Evolutionary conservation across 1,140 invertebrate species (phyloP), one percentile per base, ranked within the genome.

Genomic region (Pygmarrhopalites habei): DNA sequence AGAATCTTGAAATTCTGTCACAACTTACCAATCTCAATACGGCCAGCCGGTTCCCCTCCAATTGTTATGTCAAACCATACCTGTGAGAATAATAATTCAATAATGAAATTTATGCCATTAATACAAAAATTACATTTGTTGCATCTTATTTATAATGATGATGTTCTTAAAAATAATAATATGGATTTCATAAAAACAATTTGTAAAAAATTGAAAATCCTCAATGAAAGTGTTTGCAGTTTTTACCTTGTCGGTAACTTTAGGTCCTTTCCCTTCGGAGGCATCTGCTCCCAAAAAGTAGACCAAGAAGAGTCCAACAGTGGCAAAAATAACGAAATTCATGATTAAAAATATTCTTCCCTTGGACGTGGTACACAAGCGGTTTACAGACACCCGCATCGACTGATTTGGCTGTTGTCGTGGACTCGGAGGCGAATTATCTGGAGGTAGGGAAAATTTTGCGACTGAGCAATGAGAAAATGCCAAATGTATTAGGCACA

Each of bases 1-100:
- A 35, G 15, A 35, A 35, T n/a, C n/a, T n/a, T n/a, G n/a, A 35
- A 35, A 35, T 7, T 7, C 5, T 35, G 5, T 7, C 32, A 5
- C 5, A 88, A 90, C 0, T 98, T 79, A 39, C 95, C 96, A 76
- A 99, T 95, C 62, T 87, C 89, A 72, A 99, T 82, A 51, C 85
- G 79, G 51, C 92, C 94, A 32, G 79, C 78, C 21, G 78, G 62
- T 72, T 89, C 82, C 47, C 82, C 89, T 15, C 92, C 95, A 73
- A 97, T 88, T 69, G 79, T 82, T 14, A 99, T 90, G 70, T 95
- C 89, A 79, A 99, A 98, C 79, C 81, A 92, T 35, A 98, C 95
- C 92, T 98, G 74, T 35, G 5, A 35, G 19, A 46, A 21, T n/a
- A 19, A 21, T 46, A n/a, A 46, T 46, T 19, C 35, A 49, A 62